Base-by-base conservation (phyloP, 2,113 vertebrate species). In the Xenus cinereus region DNA sequence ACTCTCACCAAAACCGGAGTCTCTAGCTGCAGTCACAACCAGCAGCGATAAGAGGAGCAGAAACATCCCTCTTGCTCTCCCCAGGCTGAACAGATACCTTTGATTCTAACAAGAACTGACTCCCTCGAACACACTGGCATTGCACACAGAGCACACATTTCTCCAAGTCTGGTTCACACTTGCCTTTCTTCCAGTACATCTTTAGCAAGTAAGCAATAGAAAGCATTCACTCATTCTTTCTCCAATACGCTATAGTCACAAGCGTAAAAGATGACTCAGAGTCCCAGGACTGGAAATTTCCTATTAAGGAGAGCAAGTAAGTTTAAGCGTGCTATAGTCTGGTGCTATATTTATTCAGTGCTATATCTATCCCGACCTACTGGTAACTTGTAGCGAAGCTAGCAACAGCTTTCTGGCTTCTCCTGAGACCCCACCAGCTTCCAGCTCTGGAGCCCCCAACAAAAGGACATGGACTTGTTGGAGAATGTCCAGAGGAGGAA, bases 51-150 rank as follows among this genome's bases (percentile, higher is more conserved):
- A 43, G 6, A 24, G 39, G 15, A 78, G 8, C n/a, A 45, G 22
- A 32, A 72, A 56, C 20, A 59, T 3, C 21, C 12, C 9, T n/a
- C 33, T 39, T 43, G 6, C 41, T 37, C 54, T 37, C 32, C 28
- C n/a, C 9, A 4, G 18, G 41, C 60, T 32, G 2, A 63, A 41
- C 26, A 94, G 33, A 27, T 6, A 14, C 12, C 46, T 22, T 3
- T 2, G 1, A 18, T 27, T 60, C 15, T n/a, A 19, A 35, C 19
- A 39, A 37, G 18, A 18, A 54, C 27, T 0, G 0, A 19, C 62
- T 45, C 41, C 37, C 39, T 1, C 17, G n/a, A 68, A 63, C 1
- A 2, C 19, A 14, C 22, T 6, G 23, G 22, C 10, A 35, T 26
- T 78, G 37, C 54, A 46, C 9, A 63, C 10, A n/a, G 37, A 69